A percentile compares a stretch with the other conserved stretches of the same genome.
phyloP scores from a whole-genome alignment of 2,888 invertebrate species.

The Druceiella hillmani region DNA sequence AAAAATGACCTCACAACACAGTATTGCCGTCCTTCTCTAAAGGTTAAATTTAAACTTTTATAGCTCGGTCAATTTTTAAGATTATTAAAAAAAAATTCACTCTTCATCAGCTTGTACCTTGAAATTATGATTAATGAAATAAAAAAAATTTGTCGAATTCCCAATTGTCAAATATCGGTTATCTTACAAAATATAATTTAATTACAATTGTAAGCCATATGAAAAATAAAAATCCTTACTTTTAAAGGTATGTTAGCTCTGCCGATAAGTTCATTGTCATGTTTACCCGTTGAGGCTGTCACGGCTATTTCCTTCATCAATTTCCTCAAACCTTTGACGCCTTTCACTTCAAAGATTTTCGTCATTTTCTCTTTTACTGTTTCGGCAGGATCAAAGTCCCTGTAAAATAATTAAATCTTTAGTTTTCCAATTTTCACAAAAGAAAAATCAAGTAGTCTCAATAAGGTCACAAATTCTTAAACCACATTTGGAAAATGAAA shows the following conservation, averaged over 20 bases:
- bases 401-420: conserved; percentile 28
- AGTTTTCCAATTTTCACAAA: conserved; percentile 9
- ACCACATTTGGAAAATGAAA: conserved; percentile 11
- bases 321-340: conserved; percentile 76
- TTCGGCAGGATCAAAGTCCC: conserved; percentile 90
- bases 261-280: conserved; percentile 94
- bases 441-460: conserved; percentile 21
- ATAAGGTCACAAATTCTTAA: conserved; percentile 22
- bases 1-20: too few relatives aligned
- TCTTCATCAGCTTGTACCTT: too few relatives aligned
- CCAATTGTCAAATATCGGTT: too few relatives aligned
- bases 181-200: conserved; percentile 1
- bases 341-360: conserved; percentile 80
- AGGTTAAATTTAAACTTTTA: too few relatives aligned
- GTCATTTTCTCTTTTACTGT: conserved; percentile 83
- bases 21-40: too few relatives aligned
- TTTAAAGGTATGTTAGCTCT: conserved; percentile 79
- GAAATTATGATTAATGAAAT: too few relatives aligned
- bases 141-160: too few relatives aligned
- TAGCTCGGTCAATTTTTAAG: too few relatives aligned
- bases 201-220: conserved; percentile 2
- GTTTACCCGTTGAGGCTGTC: conserved; percentile 91
- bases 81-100: too few relatives aligned
- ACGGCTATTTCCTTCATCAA: conserved; percentile 86
- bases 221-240: conserved; percentile 43